A percentile compares a stretch with the other conserved stretches of the same genome.
These are phyloP conservation scores for Diarsia dahlii DNA, from an alignment of 2,888 invertebrate species.

Conservation along the genomic window DNA sequence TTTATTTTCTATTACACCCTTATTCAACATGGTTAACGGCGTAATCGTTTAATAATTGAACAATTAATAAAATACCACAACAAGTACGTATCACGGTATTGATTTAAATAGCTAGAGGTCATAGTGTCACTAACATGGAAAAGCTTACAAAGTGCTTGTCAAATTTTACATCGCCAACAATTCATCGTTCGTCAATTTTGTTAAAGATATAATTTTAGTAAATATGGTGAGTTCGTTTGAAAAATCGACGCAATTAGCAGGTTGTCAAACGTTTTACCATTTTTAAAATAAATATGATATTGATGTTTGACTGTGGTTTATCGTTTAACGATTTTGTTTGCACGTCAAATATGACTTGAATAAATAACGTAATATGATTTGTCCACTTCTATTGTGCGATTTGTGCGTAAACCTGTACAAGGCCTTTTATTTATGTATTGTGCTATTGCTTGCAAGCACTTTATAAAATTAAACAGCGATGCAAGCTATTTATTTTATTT, in stretches of 20 bases:
- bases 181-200: slow-evolving; percentile 5
- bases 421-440: too few species aligned
- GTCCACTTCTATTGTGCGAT: background rate
- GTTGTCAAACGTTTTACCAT: slow-evolving; percentile 23
- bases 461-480: background rate
- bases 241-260: slow-evolving; percentile 22
- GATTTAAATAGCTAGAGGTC: slow-evolving; percentile 9
- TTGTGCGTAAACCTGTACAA: background rate
- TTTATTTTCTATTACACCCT: background rate
- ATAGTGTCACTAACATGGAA: slow-evolving; percentile 1
- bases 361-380: background rate
- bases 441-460: background rate
- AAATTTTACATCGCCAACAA: slow-evolving; percentile 5
- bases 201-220: background rate
- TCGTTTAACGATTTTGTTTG: slow-evolving; percentile 11
- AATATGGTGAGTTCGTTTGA: slow-evolving; percentile 12
- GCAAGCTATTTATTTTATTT: background rate
- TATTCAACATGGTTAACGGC: background rate
- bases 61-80: background rate
- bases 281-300: background rate
- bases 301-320: slow-evolving; percentile 3
- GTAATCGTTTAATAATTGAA: background rate
- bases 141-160: slow-evolving; percentile 35
- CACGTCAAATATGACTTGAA: background rate
- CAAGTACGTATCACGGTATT: background rate